These are phyloP conservation scores for Pegoplata infirma DNA, from an alignment of 2,888 invertebrate genomes.

Conservation along the genomic window DNA sequence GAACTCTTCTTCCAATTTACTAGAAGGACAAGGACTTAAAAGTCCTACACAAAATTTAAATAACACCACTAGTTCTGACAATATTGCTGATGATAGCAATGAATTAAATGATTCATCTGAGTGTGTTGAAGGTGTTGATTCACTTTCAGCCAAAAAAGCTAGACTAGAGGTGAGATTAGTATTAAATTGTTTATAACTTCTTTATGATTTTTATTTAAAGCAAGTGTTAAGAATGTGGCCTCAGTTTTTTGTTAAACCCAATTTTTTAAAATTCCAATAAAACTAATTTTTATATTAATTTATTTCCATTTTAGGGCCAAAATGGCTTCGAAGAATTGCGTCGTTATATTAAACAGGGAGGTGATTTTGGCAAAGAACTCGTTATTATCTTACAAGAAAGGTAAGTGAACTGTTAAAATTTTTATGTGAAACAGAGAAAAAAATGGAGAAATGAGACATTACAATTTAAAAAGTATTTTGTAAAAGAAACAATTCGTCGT, in stretches of 20 bases:
- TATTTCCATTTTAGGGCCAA: constrained; percentile 85
- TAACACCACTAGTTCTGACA: constrained; percentile 65
- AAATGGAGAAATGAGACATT: too few species aligned
- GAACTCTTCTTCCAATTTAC: constrained; percentile 48
- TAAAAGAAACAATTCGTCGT: too few species aligned
- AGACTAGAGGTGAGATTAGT: constrained; percentile 55
- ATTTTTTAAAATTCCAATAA: background rate
- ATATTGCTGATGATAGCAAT: constrained; percentile 68
- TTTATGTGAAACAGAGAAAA: too few species aligned
- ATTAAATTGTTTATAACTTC: background rate
- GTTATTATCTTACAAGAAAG: constrained; percentile 93
- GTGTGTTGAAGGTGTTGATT: constrained; percentile 52
- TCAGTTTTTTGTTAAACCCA: background rate
- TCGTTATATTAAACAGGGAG: constrained; percentile 94
- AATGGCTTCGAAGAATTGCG: constrained; percentile 96
- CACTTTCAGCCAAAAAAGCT: constrained; percentile 48
- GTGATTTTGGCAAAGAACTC: constrained; percentile 95
- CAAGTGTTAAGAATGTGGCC: constrained; percentile 42
- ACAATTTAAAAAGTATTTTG: too few species aligned
- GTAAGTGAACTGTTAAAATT: constrained; percentile 82
- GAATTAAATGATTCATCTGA: constrained; percentile 55
- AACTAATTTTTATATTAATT: background rate
- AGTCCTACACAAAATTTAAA: constrained; percentile 59
- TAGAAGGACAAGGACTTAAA: constrained; percentile 21
- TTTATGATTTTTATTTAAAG: background rate